Percentiles rank a stretch among this genome's conserved stretches.
Conservation (phyloP, 2,113 vertebrate species). For the Paraplagusia blochii region DNA sequence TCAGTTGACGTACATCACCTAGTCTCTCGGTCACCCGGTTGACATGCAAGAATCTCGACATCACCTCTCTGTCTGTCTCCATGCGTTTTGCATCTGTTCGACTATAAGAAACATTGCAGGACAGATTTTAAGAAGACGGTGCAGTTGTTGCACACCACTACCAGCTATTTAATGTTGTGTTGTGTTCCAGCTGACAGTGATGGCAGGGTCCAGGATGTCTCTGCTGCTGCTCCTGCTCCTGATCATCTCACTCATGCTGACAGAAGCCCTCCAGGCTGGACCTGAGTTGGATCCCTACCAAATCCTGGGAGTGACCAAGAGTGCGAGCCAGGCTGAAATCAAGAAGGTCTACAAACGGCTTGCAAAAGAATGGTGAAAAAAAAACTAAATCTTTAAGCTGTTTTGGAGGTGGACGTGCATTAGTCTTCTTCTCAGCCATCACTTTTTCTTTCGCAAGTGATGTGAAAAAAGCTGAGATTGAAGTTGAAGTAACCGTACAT, state of each 20-base stretch:
- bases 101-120: background rate
- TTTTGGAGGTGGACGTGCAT: too few relatives aligned
- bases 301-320: constrained; percentile 84
- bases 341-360: constrained; percentile 97
- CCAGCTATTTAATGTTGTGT: background rate
- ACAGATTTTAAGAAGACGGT: background rate
- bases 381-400: too few relatives aligned
- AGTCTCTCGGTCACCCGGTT: constrained; percentile 1
- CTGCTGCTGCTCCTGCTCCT: constrained; percentile 35
- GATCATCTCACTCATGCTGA: constrained; percentile 72
- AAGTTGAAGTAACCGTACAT: too few relatives aligned
- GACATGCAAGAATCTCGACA: constrained; percentile 15
- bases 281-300: constrained; percentile 91
- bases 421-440: too few relatives aligned
- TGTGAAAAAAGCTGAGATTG: too few relatives aligned
- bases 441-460: too few relatives aligned
- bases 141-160: background rate
- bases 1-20: background rate
- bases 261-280: constrained; percentile 65
- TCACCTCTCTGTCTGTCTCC: background rate
- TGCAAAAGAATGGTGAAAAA: constrained; percentile 91
- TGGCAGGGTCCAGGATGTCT: constrained; percentile 49
- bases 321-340: constrained; percentile 88
- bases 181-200: constrained; percentile 43
- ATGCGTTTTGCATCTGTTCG: background rate